Conservation (phyloP, 2,113 vertebrate genomes). For the Antechinus flavipes region DNA sequence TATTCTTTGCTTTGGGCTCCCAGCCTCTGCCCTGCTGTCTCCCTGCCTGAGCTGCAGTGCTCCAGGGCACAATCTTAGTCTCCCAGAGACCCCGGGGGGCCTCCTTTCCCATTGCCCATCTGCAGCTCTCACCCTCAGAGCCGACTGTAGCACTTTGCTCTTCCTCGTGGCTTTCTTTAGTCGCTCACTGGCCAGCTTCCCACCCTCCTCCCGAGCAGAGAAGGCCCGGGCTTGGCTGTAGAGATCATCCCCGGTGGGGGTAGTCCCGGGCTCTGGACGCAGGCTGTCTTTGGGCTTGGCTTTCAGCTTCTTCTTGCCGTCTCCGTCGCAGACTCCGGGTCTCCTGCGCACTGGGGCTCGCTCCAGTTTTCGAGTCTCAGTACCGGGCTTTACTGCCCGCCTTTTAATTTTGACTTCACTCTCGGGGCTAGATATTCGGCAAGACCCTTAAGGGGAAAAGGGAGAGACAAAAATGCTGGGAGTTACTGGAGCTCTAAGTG, state of each 20-base stretch:
- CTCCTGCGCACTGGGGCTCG: constrained; percentile 76
- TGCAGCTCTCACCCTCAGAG: constrained; percentile 80
- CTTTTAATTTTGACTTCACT: constrained; percentile 95
- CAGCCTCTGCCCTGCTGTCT: not conserved
- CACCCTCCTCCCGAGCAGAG: constrained; percentile 65
- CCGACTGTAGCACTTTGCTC: constrained; percentile 85
- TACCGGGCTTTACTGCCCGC: constrained; percentile 81
- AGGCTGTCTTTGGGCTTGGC: constrained; percentile 84
- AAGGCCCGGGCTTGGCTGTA: constrained; percentile 79
- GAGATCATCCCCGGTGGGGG: constrained; percentile 80
- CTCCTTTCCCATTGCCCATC: accelerated
- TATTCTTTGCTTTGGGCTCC: not conserved
- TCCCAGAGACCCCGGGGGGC: not conserved
- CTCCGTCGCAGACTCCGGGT: constrained; percentile 63
- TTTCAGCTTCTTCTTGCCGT: constrained; percentile 84
- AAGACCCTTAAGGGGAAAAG: constrained; percentile 86
- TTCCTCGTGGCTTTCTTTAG: constrained; percentile 93
- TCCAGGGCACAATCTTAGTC: not conserved
- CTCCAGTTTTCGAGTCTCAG: constrained; percentile 49
- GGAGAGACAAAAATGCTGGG: not conserved
- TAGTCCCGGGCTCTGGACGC: constrained; percentile 76
- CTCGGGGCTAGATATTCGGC: constrained; percentile 87
- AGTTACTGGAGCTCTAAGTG: not conserved
- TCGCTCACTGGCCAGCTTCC: constrained; percentile 87
- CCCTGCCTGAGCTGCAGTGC: not conserved